Base-by-base conservation (phyloP, 1,140 invertebrate genomes). In the Zaprionus gabonicus region DNA sequence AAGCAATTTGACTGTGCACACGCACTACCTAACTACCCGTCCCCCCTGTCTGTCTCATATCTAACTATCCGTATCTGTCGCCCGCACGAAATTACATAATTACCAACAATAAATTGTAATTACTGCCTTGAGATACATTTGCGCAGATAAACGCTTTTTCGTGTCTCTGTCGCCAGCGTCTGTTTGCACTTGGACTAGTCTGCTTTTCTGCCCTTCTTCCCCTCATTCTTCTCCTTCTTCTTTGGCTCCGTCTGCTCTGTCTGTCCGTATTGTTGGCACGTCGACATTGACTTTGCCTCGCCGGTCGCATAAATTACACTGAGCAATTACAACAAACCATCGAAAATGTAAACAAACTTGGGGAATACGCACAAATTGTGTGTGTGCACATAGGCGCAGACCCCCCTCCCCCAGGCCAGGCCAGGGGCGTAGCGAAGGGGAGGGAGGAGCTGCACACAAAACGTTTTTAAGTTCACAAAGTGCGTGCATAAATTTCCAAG, bases 81-180 rank as follows among this genome's bases (percentile, higher is more conserved):
- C 62, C 49, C 49, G 28, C 66, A 71, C 67, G 63, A 86, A 86
- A 86, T 86, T 86, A 86, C 83, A 80, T 82, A 86, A 86, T 87
- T 86, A 86, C 82, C 76, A 79, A 67, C 82, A 86, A 82, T 86
- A 86, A 86, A 86, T 86, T 86, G 82, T 86, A 86, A 86, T 86
- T 86, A 86, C 82, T 81, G 82, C 78, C 82, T 80, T 86, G 65
- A 84, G 79, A 80, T 86, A 86, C 82, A 86, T 86, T 86, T 77
- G 76, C 80, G 76, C 74, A 87, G 82, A 82, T 82, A 86, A 86
- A 86, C 83, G 79, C 53, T 86, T 86, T 86, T 86, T 63, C 82
- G 81, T 86, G 82, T 86, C 67, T 63, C 67, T 63, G 51, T 71
- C 76, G 13, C 46, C 62, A 38, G 20, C 28, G 57, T 66, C 25